These are phyloP conservation scores for Zaprionus lachaisei DNA, from an alignment of 1,140 invertebrate species.

Conservation along the genomic window DNA sequence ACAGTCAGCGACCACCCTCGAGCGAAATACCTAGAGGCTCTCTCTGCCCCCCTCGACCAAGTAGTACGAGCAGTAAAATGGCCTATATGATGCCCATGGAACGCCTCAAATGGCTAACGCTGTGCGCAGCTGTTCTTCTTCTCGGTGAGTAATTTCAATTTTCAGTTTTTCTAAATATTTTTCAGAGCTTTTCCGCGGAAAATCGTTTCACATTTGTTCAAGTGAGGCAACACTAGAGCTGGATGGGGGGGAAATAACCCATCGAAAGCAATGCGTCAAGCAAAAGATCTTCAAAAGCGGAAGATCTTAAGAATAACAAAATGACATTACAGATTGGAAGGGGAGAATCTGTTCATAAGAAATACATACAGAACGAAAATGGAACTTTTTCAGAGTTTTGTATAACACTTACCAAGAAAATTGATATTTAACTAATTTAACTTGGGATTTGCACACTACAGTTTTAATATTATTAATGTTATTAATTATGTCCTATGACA, in stretches of 20 bases:
- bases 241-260: too few species aligned
- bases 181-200: conserved; percentile 24
- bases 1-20: conserved; percentile 42
- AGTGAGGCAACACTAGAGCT: conserved; percentile 19
- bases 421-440: too few species aligned
- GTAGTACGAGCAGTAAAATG: conserved; percentile 40
- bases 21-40: conserved; percentile 22
- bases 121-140: conserved; percentile 70
- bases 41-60: background rate
- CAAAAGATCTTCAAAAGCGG: background rate
- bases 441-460: too few species aligned
- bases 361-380: background rate
- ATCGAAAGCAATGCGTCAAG: conserved; percentile 14
- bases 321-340: background rate
- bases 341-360: background rate
- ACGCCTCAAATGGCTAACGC: conserved; percentile 72
- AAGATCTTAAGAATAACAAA: background rate
- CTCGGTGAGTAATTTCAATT: conserved; percentile 67
- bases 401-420: too few species aligned
- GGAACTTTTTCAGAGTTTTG: too few species aligned
- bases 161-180: conserved; percentile 7
- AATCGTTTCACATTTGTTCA: conserved; percentile 6
- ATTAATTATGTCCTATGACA: too few species aligned
- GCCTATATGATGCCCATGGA: conserved; percentile 62
- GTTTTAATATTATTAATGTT: too few species aligned